Evolutionary conservation across 2,888 invertebrate genomes (phyloP).

Genomic region (Drosophila vallismaia): DNA sequence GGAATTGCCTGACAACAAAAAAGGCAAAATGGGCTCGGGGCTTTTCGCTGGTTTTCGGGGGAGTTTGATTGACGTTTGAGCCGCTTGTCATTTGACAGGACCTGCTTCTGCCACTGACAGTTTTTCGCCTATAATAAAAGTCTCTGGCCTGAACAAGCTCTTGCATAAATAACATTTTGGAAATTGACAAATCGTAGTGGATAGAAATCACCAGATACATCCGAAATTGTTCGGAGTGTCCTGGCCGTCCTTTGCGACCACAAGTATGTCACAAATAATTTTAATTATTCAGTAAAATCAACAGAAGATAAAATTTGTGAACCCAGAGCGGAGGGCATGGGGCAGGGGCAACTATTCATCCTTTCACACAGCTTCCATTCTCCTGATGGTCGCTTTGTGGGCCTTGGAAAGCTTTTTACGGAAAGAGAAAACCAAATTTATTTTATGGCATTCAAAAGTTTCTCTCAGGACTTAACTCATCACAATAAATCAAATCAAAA

Average conservation of each 20-base stretch:
- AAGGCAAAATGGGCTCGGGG: neutral
- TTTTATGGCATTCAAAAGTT: conserved; percentile 31
- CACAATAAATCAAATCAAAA: conserved; percentile 68
- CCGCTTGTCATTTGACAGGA: conserved; percentile 44
- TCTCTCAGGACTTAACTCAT: conserved; percentile 36
- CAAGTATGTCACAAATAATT: conserved; percentile 58
- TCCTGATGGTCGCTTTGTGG: neutral
- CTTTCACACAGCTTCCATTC: neutral
- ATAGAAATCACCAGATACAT: conserved; percentile 15
- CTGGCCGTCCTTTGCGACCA: conserved; percentile 14
- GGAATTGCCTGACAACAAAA: conserved; percentile 20
- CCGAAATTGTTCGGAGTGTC: neutral
- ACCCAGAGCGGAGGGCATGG: neutral
- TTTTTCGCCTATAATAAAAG: conserved; percentile 45
- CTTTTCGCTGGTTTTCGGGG: neutral
- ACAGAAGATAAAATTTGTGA: conserved; percentile 16
- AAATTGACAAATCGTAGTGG: conserved; percentile 56
- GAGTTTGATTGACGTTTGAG: conserved; percentile 66
- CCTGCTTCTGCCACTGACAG: conserved; percentile 36
- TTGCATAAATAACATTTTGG: conserved; percentile 37
- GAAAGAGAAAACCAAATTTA: conserved; percentile 29
- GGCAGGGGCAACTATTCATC: conserved; percentile 5
- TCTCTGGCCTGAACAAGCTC: conserved; percentile 2
- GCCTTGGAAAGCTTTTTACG: conserved; percentile 5
- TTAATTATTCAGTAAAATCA: conserved; percentile 55